A percentile compares a stretch with the other conserved stretches of the same genome.
phyloP scores from a whole-genome alignment of 1,140 invertebrate species.

The Agrypnia vestita region DNA sequence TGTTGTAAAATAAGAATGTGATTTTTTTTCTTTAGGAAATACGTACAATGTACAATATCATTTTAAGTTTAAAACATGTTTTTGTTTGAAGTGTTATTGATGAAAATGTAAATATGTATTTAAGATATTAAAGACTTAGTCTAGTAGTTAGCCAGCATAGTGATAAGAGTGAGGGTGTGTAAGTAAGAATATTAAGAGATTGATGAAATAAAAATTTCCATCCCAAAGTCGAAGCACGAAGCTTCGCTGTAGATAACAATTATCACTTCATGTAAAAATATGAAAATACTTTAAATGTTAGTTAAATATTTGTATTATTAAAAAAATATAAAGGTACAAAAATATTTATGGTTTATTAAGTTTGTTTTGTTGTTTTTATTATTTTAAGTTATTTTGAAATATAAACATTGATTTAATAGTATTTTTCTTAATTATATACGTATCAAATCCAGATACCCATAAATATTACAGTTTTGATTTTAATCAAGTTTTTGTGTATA shows the following conservation, averaged over 20 bases:
- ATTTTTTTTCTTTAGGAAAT: no score
- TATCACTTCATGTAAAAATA: conserved; percentile 14
- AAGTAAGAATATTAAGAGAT: not conserved
- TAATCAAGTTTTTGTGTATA: no score
- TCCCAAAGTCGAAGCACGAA: not conserved
- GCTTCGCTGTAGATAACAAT: conserved; percentile 6
- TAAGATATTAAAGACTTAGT: conserved; percentile 9
- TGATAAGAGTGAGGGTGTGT: not conserved
- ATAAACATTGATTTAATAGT: no score
- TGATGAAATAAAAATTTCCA: not conserved
- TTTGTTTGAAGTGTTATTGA: not conserved
- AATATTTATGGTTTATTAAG: no score
- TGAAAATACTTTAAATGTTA: not conserved
- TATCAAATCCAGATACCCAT: no score
- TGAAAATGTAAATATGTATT: conserved; percentile 22
- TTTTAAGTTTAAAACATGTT: not conserved
- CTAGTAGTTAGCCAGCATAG: not conserved
- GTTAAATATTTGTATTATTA: not conserved
- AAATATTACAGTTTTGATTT: no score
- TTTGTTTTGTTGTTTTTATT: no score
- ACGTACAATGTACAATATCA: no score
- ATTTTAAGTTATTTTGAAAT: no score
- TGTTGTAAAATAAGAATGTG: no score
- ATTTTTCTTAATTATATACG: no score
- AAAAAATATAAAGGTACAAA: no score